Conservation (phyloP, 1,140 invertebrate genomes). For the Bicyclus anynana region DNA sequence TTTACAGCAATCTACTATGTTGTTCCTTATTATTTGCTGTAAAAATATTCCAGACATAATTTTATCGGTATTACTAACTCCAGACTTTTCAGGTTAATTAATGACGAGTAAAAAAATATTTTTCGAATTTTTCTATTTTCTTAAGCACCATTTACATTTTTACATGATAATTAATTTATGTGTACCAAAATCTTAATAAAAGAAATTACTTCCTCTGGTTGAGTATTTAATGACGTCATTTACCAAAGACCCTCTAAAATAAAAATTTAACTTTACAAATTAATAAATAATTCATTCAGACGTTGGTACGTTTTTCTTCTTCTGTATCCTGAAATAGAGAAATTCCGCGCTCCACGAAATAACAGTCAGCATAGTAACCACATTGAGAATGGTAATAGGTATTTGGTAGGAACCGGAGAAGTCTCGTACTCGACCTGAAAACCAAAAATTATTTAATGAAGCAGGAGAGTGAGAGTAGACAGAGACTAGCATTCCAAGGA, state of each 20-base stretch:
- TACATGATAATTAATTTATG: too few species aligned
- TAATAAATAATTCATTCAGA: slow-evolving; percentile 20
- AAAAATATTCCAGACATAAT: too few species aligned
- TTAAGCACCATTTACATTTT: too few species aligned
- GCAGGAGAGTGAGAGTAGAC: too few species aligned
- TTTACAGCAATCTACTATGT: too few species aligned
- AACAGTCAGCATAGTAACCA: slow-evolving; percentile 61
- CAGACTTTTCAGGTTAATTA: too few species aligned
- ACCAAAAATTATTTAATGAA: background rate
- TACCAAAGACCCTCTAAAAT: background rate
- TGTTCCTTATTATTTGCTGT: too few species aligned
- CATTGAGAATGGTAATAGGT: slow-evolving; percentile 63
- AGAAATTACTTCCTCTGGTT: background rate
- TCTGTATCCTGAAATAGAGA: slow-evolving; percentile 53
- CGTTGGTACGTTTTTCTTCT: slow-evolving; percentile 32
- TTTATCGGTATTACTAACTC: too few species aligned
- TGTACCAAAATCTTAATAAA: too few species aligned
- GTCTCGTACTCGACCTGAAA: slow-evolving; percentile 68
- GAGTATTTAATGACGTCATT: background rate
- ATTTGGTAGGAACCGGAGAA: slow-evolving; percentile 62
- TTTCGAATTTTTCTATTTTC: too few species aligned
- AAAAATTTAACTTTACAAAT: background rate
- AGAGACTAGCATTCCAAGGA: too few species aligned
- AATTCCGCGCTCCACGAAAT: slow-evolving; percentile 65
- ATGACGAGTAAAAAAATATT: too few species aligned